Evolutionary conservation across 2,113 vertebrate genomes (phyloP).

Genomic region (Rhabdomys dilectus): DNA sequence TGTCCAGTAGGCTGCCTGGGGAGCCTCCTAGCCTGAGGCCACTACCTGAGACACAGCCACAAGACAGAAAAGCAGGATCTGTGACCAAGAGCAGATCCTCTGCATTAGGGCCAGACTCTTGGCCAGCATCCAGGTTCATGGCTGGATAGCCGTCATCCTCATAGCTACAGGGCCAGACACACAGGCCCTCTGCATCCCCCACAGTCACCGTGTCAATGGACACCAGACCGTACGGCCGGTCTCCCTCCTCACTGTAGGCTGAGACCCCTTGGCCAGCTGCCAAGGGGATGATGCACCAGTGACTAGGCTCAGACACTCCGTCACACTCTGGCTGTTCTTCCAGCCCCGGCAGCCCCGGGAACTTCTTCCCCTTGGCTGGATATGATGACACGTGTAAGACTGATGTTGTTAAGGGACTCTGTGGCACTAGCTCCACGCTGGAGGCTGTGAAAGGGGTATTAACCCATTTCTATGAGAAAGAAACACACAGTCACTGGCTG

Average conservation of each 20-base stretch:
- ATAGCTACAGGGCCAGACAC: conserved; percentile 76
- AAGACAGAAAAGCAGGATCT: conserved; percentile 64
- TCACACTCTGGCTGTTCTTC: conserved; percentile 53
- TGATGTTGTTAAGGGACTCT: conserved; percentile 74
- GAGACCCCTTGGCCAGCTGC: conserved; percentile 28
- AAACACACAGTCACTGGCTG: neutral
- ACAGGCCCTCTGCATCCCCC: conserved; percentile 82
- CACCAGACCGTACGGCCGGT: conserved; percentile 87
- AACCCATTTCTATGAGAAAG: conserved; percentile 85
- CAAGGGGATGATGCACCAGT: neutral
- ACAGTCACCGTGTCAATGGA: conserved; percentile 94
- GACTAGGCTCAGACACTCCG: conserved; percentile 48
- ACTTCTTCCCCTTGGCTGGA: neutral
- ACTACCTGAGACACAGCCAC: conserved; percentile 76
- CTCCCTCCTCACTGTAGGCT: conserved; percentile 66
- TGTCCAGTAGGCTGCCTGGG: conserved; percentile 76
- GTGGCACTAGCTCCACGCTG: conserved; percentile 81
- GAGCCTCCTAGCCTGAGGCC: neutral
- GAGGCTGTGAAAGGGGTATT: conserved; percentile 79
- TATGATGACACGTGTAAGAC: conserved; percentile 73
- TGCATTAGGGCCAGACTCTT: neutral
- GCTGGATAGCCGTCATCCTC: conserved; percentile 81
- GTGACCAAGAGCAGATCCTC: conserved; percentile 54
- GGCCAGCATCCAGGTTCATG: conserved; percentile 78
- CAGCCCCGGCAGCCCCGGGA: conserved; percentile 43